Conservation (phyloP, 1,140 invertebrate genomes). For the Acromyrmex heyeri region DNA sequence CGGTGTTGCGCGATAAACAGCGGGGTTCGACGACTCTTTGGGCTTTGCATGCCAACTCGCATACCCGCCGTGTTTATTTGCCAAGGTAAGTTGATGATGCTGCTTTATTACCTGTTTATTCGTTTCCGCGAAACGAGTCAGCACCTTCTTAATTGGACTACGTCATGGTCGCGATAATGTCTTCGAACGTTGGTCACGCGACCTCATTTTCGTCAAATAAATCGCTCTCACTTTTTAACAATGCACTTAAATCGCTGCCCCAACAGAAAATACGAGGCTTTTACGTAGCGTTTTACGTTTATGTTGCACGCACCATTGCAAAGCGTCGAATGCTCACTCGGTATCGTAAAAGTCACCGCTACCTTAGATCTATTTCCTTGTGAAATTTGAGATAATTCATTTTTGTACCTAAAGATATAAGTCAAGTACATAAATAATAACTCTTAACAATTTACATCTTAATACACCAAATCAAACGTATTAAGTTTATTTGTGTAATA, state of each 20-base stretch:
- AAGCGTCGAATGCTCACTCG: conserved; percentile 9
- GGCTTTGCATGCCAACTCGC: conserved; percentile 56
- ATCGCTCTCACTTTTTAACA: conserved; percentile 58
- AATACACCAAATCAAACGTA: neutral
- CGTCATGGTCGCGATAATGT: conserved; percentile 53
- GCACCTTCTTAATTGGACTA: conserved; percentile 68
- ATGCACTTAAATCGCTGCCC: conserved; percentile 53
- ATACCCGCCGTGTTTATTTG: conserved; percentile 57
- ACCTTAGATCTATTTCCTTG: neutral
- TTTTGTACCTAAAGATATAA: neutral
- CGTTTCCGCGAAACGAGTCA: conserved; percentile 69
- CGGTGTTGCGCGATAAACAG: conserved; percentile 60
- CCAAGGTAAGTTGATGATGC: conserved; percentile 69
- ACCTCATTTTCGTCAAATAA: conserved; percentile 61
- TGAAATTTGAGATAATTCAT: neutral
- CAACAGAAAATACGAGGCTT: conserved; percentile 35
- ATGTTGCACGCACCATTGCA: conserved; percentile 50
- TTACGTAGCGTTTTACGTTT: conserved; percentile 53
- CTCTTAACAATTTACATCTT: conserved; percentile 10
- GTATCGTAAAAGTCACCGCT: conserved; percentile 21
- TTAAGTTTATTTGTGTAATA: neutral
- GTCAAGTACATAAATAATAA: neutral
- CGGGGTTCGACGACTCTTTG: conserved; percentile 74
- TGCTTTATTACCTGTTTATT: conserved; percentile 76
- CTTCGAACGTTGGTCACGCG: conserved; percentile 54